Evolutionary conservation across 2,888 invertebrate species (phyloP).

Genomic region (Synergus itoensis): DNA sequence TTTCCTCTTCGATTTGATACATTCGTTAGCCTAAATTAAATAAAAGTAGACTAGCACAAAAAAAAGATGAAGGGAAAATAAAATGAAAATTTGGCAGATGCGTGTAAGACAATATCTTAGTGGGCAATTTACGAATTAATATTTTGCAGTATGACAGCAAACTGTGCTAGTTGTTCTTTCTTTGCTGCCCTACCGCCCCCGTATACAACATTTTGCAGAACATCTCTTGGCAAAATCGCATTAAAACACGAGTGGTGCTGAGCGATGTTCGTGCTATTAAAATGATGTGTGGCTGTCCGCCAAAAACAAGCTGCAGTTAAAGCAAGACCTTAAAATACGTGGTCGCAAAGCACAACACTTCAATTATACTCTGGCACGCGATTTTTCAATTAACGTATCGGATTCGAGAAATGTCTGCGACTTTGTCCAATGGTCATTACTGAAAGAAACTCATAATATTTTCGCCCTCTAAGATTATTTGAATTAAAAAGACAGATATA

Average conservation of each 20-base stretch:
- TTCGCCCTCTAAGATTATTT: too few species aligned
- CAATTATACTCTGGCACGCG: background rate
- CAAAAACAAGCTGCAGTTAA: conserved; percentile 61
- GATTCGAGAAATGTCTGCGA: too few species aligned
- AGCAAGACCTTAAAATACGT: conserved; percentile 62
- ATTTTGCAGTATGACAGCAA: conserved; percentile 54
- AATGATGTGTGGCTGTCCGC: conserved; percentile 69
- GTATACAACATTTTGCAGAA: conserved; percentile 44
- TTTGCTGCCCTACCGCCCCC: conserved; percentile 47
- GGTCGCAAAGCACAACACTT: conserved; percentile 4
- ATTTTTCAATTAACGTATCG: background rate
- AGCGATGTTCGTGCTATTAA: conserved; percentile 69
- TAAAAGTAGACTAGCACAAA: background rate
- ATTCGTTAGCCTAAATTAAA: too few species aligned
- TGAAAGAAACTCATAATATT: background rate
- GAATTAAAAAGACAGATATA: too few species aligned
- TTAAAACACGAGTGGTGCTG: conserved; percentile 64
- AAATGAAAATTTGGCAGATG: too few species aligned
- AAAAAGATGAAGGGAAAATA: background rate
- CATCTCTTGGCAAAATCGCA: conserved; percentile 70
- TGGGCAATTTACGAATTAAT: conserved; percentile 50
- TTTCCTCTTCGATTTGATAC: too few species aligned
- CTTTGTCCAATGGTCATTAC: too few species aligned
- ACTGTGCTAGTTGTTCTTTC: conserved; percentile 31
- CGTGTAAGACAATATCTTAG: conserved; percentile 29